Evolutionary conservation across 2,888 invertebrate genomes (phyloP).

Genomic region (Erpobdella octoculata): DNA sequence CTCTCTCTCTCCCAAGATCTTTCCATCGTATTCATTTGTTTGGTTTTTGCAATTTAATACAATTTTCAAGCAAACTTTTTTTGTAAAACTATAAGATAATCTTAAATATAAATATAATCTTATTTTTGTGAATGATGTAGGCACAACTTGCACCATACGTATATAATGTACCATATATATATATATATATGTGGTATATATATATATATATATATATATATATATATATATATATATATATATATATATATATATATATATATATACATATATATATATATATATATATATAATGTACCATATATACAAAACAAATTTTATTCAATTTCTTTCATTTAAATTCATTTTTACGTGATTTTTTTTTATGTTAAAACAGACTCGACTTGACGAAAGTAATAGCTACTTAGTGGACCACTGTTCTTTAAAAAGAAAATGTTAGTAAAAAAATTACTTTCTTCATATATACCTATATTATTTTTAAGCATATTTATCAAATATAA

Average conservation of each 20-base stretch:
- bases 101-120: too few species aligned
- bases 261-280: not conserved
- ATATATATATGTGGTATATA: too few species aligned
- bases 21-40: not conserved
- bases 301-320: not conserved
- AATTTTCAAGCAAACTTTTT: too few species aligned
- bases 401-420: not conserved
- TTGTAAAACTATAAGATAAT: too few species aligned
- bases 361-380: constrained; percentile 4
- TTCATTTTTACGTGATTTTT: not conserved
- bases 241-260: not conserved
- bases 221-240: not conserved
- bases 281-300: too few species aligned
- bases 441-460: too few species aligned
- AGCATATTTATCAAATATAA: too few species aligned
- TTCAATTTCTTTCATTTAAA: not conserved
- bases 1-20: not conserved
- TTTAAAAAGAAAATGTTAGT: constrained; percentile 12
- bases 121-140: too few species aligned
- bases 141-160: too few species aligned
- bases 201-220: too few species aligned
- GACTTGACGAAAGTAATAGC: not conserved
- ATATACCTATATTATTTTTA: too few species aligned
- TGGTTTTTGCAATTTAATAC: not conserved
- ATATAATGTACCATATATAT: too few species aligned